phyloP scores from a whole-genome alignment of 2,797 vertebrate species.

The Cynodonichthys magdalenae region DNA sequence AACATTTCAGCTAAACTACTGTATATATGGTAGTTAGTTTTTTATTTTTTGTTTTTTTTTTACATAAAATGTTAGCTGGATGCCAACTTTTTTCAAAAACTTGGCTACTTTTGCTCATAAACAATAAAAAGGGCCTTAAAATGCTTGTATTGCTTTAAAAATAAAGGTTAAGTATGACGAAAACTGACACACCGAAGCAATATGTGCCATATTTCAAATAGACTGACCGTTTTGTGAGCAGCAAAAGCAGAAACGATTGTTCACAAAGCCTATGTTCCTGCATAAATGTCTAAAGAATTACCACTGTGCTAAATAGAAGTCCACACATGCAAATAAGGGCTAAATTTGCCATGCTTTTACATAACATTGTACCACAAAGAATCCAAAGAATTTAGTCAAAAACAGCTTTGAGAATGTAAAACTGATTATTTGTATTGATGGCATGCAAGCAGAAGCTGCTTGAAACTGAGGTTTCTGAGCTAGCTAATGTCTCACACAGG shows the following conservation, averaged over 20 bases:
- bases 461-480: conserved; percentile 11
- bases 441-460: neutral
- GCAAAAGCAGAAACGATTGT: neutral
- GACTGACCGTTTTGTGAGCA: conserved; percentile 32
- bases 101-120: conserved; percentile 32
- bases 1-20: neutral
- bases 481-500: conserved; percentile 16
- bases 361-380: neutral
- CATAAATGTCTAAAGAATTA: neutral
- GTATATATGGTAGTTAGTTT: neutral
- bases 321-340: conserved; percentile 12
- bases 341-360: conserved; percentile 1
- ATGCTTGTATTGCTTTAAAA: conserved; percentile 8
- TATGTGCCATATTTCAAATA: conserved; percentile 28
- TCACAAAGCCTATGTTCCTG: conserved; percentile 7
- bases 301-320: conserved; percentile 7
- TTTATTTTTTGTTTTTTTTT: conserved; percentile 5
- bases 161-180: conserved; percentile 29
- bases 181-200: conserved; percentile 15
- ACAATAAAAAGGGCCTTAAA: conserved; percentile 40
- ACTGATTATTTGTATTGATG: neutral
- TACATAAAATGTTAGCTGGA: neutral
- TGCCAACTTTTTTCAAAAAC: conserved; percentile 9
- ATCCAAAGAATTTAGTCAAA: neutral
- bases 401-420: conserved; percentile 11